phyloP scores from a whole-genome alignment of 2,797 vertebrate species.

The Leucoraja ocellata region DNA sequence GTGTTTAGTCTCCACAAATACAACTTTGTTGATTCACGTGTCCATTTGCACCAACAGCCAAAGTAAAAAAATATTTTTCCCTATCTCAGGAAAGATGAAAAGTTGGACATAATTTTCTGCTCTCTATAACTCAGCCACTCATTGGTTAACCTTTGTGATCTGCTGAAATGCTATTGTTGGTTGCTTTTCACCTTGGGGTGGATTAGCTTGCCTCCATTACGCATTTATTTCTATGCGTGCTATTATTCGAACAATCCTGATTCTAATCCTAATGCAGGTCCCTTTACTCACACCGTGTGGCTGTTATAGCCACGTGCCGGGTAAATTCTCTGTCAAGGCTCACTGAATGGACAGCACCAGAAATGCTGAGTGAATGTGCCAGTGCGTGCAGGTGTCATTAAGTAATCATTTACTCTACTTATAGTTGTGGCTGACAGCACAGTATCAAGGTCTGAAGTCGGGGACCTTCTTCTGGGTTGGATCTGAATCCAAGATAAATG shows the following conservation, averaged over 20 bases:
- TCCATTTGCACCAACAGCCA: too few species aligned
- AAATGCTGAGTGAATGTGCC: background rate
- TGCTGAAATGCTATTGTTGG: background rate
- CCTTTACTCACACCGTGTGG: background rate
- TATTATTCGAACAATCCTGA: background rate
- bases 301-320: background rate
- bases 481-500: slow-evolving; percentile 64
- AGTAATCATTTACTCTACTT: slow-evolving; percentile 20
- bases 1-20: too few species aligned
- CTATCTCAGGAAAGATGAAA: background rate
- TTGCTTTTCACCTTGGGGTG: background rate
- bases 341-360: background rate
- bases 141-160: background rate
- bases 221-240: background rate
- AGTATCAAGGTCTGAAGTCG: slow-evolving; percentile 57
- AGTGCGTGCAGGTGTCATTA: background rate
- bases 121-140: too few species aligned
- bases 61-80: too few species aligned
- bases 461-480: slow-evolving; percentile 71
- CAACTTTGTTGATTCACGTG: too few species aligned
- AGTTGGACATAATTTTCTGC: background rate
- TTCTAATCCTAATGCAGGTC: background rate
- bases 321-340: background rate
- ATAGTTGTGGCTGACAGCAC: slow-evolving; percentile 66
- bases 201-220: background rate